These are phyloP conservation scores for Cryptotis parvus DNA, from an alignment of 2,113 vertebrate genomes.

Conservation along the genomic window DNA sequence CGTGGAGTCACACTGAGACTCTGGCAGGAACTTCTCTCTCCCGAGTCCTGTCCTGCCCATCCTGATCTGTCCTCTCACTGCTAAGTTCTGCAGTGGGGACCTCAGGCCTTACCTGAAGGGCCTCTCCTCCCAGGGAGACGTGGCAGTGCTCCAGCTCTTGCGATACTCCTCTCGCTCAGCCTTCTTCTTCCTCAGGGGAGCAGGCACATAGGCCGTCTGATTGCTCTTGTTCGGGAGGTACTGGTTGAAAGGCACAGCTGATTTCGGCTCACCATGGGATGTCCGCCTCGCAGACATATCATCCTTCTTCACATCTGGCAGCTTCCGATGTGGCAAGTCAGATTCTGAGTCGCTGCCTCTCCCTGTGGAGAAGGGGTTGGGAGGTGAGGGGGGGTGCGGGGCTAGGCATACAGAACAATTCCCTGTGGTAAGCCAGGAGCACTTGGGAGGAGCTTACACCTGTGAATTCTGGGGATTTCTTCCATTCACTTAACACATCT, in stretches of 20 bases:
- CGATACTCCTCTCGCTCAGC: slow-evolving; percentile 90
- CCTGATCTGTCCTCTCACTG: not conserved
- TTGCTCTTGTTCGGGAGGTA: slow-evolving; percentile 98
- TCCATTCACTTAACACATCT: not conserved
- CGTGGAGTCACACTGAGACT: not conserved
- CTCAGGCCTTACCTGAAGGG: slow-evolving; percentile 92
- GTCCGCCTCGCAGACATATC: slow-evolving; percentile 96
- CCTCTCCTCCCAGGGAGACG: slow-evolving; percentile 93
- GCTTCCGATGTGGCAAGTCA: slow-evolving; percentile 93
- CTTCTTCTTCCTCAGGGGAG: slow-evolving; percentile 92
- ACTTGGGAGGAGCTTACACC: not conserved
- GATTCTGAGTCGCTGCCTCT: slow-evolving; percentile 97
- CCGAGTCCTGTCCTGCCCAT: not conserved
- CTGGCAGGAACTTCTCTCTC: not conserved
- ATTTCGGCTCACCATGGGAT: slow-evolving; percentile 93
- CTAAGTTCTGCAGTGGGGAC: not conserved
- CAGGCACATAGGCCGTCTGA: slow-evolving; percentile 93
- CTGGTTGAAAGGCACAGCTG: slow-evolving; percentile 97
- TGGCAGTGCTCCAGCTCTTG: slow-evolving; percentile 96
- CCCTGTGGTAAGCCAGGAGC: not conserved
- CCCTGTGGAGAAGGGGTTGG: slow-evolving; percentile 85
- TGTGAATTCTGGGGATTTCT: not conserved
- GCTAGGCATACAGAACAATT: not conserved
- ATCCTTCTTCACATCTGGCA: slow-evolving; percentile 96
- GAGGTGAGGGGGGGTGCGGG: not conserved